A percentile compares a stretch with the other conserved stretches of the same genome.
Conservation (phyloP, 2,888 invertebrate genomes). For the Andrena chrysosceles region DNA sequence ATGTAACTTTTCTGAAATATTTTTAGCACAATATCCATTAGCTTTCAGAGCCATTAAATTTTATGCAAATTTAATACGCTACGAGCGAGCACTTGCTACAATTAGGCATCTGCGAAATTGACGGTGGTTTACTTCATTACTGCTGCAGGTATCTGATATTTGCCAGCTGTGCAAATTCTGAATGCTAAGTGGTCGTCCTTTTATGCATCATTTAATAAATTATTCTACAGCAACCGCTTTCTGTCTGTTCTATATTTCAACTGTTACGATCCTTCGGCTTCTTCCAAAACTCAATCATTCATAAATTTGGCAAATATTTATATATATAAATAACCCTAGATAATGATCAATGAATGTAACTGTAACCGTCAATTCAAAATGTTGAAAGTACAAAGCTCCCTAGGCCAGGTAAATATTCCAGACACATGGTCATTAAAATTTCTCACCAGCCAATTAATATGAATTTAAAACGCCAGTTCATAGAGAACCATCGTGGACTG, state of each 20-base stretch:
- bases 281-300: no score
- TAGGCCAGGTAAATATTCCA: conserved; percentile 14
- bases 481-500: conserved; percentile 22
- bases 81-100: conserved; percentile 10
- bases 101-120: conserved; percentile 26
- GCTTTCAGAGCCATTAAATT: not conserved
- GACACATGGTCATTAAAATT: not conserved
- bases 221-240: not conserved
- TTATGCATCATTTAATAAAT: conserved; percentile 14
- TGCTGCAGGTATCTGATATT: conserved; percentile 18
- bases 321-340: conserved; percentile 9
- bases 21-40: not conserved
- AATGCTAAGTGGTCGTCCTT: conserved; percentile 1
- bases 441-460: not conserved
- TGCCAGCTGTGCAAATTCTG: conserved; percentile 30
- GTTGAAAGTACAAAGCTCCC: not conserved
- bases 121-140: conserved; percentile 13
- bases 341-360: not conserved
- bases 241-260: not conserved
- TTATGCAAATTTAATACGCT: conserved; percentile 31
- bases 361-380: conserved; percentile 6
- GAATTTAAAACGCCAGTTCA: not conserved
- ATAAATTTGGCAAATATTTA: no score
- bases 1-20: not conserved
- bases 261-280: not conserved